Evolutionary conservation across 2,888 invertebrate genomes (phyloP).

Genomic region (Coenonympha arcania): DNA sequence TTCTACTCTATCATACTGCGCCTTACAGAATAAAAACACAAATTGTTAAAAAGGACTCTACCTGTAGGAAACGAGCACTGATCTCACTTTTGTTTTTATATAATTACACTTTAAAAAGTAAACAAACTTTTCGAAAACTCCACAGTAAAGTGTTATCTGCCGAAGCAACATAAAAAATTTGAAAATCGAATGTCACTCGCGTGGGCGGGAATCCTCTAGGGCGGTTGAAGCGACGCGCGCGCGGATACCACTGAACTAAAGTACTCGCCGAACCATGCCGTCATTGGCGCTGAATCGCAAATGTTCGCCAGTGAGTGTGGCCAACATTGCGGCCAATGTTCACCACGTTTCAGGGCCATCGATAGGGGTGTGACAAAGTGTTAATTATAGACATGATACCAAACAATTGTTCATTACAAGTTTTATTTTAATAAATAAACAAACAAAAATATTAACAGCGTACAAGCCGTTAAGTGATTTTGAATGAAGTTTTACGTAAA

Average conservation of each 20-base stretch:
- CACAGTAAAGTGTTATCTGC: conserved; percentile 5
- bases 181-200: conserved; percentile 54
- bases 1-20: background rate
- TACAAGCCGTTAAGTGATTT: too few relatives aligned
- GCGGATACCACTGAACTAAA: conserved; percentile 49
- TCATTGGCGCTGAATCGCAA: conserved; percentile 38
- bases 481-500: too few relatives aligned
- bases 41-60: background rate
- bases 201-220: conserved; percentile 47
- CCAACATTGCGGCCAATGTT: too few relatives aligned
- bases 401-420: too few relatives aligned
- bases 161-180: conserved; percentile 11
- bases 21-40: background rate
- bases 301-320: too few relatives aligned
- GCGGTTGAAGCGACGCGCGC: conserved; percentile 57
- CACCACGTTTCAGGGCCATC: conserved; percentile 21
- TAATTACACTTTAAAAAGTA: background rate
- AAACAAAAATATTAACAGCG: too few relatives aligned
- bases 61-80: background rate
- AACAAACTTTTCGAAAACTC: background rate
- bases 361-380: conserved; percentile 13
- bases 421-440: too few relatives aligned
- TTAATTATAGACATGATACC: conserved; percentile 5
- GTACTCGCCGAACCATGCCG: conserved; percentile 46
- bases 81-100: background rate